phyloP scores from a whole-genome alignment of 2,113 vertebrate species.

The Eulemur macaco region DNA sequence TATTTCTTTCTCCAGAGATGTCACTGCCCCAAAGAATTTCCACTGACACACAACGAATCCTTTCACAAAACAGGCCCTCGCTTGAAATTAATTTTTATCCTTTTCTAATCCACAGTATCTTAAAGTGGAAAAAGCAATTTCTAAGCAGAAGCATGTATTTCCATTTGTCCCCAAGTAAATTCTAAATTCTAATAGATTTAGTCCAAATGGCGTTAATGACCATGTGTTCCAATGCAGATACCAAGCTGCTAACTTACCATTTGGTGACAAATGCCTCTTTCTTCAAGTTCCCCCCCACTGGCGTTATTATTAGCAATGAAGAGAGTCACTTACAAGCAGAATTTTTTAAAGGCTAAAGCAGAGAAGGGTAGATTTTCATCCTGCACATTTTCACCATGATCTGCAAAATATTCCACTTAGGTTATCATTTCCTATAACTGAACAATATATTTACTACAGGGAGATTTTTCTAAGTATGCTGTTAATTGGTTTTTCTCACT shows the following conservation, averaged over 20 bases:
- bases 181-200: slow-evolving; percentile 56
- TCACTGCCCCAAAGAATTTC: slow-evolving; percentile 26
- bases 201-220: slow-evolving; percentile 21
- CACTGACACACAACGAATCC: neutral
- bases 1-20: neutral
- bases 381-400: neutral
- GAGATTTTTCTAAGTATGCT: neutral
- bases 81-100: slow-evolving; percentile 28
- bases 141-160: slow-evolving; percentile 10
- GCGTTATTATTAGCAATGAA: slow-evolving; percentile 61
- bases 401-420: slow-evolving; percentile 5
- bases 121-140: neutral
- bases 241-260: slow-evolving; percentile 49
- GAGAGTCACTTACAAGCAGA: neutral
- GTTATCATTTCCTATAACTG: neutral
- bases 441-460: neutral
- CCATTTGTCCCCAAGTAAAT: neutral
- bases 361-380: neutral
- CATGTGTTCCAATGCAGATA: slow-evolving; percentile 18
- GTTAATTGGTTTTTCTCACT: neutral
- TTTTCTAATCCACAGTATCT: slow-evolving; percentile 13
- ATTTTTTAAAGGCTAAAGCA: slow-evolving; percentile 37
- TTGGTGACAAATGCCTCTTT: slow-evolving; percentile 65
- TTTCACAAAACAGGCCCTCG: neutral
- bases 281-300: neutral